Base-by-base conservation (phyloP, 1,140 invertebrate species). In the Drosophila tristis region DNA sequence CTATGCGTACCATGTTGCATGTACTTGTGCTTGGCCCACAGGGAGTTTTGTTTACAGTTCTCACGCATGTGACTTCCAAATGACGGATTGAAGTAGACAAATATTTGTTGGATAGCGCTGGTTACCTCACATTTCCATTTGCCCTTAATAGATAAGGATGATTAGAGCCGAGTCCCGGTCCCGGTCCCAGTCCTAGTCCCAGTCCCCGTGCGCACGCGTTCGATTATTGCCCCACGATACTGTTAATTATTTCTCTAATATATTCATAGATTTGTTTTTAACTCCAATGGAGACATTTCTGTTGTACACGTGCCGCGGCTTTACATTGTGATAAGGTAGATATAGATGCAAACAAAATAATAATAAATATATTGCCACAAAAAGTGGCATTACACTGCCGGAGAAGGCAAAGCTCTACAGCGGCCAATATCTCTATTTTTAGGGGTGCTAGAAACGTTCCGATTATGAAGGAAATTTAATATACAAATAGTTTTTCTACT, bases 11-110 rank as follows among this genome's bases (percentile, higher is more conserved):
- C 13, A 11, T 13, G 11, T 39, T 11, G 35, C 1, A 5, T 39
- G 35, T 39, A 39, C 44, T 61, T 56, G 45, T 29, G 35, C 35
- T 25, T 45, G 7, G 16, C 16, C 20, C 29, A 51, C 20, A 66
- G 62, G n/a, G 15, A 42, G 44, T 66, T 50, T 74, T 91, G 90
- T 91, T 91, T 91, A 80, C 90, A 87, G 80, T 91, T 91, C 90
- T 91, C 90, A 91, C 90, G 90, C 90, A 87, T 90, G 90, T 91
- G 90, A 91, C 90, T 91, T 91, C 85, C 81, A 90, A 91, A 91
- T 91, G 90, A 91, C 90, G 90, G 90, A 91, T 91, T 91, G 89
- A 81, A 91, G 81, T 90, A 82, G 80, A 81, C 79, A 90, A 91
- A 91, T 91, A 84, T 91, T 91, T 82, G 84, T 58, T 62, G 58